Conservation (phyloP, 2,888 invertebrate species). For the Phragmatobia fuliginosa region DNA sequence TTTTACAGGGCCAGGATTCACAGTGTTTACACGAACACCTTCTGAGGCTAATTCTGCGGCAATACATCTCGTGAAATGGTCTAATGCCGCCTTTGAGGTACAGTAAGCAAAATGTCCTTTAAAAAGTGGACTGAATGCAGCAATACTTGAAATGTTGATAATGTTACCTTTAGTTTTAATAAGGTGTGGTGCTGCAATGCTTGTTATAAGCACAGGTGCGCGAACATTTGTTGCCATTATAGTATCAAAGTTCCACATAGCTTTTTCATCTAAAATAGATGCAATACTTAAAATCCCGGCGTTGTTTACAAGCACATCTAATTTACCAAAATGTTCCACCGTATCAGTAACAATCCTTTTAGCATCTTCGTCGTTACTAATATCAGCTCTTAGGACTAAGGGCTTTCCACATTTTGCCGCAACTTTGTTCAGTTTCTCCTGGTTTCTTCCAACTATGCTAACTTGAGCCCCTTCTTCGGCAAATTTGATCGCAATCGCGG, state of each 20-base stretch:
- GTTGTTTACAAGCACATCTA: conserved; percentile 42
- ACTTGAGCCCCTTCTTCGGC: conserved; percentile 46
- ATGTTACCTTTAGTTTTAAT: conserved; percentile 85
- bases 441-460: conserved; percentile 50
- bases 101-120: conserved; percentile 30
- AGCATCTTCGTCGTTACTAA: conserved; percentile 29
- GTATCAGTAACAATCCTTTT: conserved; percentile 26
- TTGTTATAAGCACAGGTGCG: conserved; percentile 31
- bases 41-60: conserved; percentile 89
- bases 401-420: conserved; percentile 26
- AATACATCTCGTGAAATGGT: conserved; percentile 49
- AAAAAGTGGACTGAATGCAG: background rate
- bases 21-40: conserved; percentile 88
- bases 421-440: conserved; percentile 38
- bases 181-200: conserved; percentile 45
- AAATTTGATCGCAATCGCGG: conserved; percentile 41
- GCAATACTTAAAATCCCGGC: conserved; percentile 26
- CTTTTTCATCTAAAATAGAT: conserved; percentile 20
- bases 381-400: conserved; percentile 26
- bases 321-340: conserved; percentile 24
- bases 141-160: conserved; percentile 87
- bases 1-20: conserved; percentile 47
- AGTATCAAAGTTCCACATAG: conserved; percentile 26
- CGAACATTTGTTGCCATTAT: conserved; percentile 37
- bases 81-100: conserved; percentile 50